Evolutionary conservation across 2,888 invertebrate species (phyloP).

Genomic region (Cremastobaeus sp.): DNA sequence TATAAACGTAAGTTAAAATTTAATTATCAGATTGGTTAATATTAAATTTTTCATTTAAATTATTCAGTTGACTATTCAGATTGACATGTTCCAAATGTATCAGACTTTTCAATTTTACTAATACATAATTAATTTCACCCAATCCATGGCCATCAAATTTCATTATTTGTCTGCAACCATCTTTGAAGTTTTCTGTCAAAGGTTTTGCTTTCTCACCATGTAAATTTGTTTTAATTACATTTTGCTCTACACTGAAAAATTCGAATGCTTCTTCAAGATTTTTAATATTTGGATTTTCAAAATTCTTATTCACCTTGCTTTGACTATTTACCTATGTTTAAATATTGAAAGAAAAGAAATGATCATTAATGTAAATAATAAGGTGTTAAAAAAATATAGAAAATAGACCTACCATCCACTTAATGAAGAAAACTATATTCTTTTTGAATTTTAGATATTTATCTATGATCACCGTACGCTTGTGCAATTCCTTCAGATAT

Average conservation of each 20-base stretch:
- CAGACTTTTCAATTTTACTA: too few relatives aligned
- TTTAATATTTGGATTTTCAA: not conserved
- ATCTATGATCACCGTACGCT: conserved; percentile 62
- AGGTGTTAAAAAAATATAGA: not conserved
- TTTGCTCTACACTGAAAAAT: conserved; percentile 7
- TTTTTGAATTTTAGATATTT: conserved; percentile 64
- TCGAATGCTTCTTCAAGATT: conserved; percentile 10
- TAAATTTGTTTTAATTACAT: conserved; percentile 2
- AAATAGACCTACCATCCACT: conserved; percentile 67
- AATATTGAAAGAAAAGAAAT: not conserved
- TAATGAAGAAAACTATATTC: conserved; percentile 63
- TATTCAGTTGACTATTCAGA: too few relatives aligned
- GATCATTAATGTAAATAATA: not conserved
- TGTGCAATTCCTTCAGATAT: conserved; percentile 60
- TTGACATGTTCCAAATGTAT: too few relatives aligned
- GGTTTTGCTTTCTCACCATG: not conserved
- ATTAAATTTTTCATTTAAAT: too few relatives aligned
- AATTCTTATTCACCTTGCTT: not conserved
- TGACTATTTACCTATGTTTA: not conserved
- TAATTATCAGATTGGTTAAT: too few relatives aligned
- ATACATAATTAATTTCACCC: too few relatives aligned
- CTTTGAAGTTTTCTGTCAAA: not conserved
- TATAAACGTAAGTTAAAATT: too few relatives aligned
- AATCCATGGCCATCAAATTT: too few relatives aligned
- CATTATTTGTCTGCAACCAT: too few relatives aligned